Conservation (phyloP, 1,140 invertebrate genomes). For the Hylyphantes graminicola region DNA sequence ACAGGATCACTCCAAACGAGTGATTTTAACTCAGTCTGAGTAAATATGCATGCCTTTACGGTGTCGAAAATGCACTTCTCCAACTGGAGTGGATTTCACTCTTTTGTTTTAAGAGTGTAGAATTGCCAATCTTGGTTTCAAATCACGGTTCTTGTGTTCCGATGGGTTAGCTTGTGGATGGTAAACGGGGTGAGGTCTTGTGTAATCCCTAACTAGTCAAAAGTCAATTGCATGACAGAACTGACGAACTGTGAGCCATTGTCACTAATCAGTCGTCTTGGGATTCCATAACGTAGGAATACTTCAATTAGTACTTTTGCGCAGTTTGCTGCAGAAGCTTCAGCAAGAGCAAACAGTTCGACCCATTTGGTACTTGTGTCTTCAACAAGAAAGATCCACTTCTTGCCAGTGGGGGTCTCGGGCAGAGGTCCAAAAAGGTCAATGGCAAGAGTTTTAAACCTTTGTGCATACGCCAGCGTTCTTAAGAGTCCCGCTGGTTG, state of each 20-base stretch:
- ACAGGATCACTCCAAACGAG: no score
- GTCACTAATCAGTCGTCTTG: conserved; percentile 21
- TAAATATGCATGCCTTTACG: no score
- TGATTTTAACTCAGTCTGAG: no score
- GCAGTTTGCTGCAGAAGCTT: background rate
- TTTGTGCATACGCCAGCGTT: background rate
- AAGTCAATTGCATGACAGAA: conserved; percentile 14
- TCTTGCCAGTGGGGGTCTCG: background rate
- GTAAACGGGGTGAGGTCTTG: conserved; percentile 22
- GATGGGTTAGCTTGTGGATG: conserved; percentile 27
- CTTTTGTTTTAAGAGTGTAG: no score
- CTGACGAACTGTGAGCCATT: conserved; percentile 37
- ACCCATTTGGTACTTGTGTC: background rate
- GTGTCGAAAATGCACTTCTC: no score
- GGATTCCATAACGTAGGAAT: conserved; percentile 28
- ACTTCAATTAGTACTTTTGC: conserved; percentile 29
- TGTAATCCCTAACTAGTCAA: background rate
- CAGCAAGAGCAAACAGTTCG: conserved; percentile 18
- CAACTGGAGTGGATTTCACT: no score
- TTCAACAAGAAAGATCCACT: conserved; percentile 3
- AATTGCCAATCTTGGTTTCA: conserved; percentile 18
- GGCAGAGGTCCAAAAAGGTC: conserved; percentile 11
- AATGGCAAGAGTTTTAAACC: conserved; percentile 5
- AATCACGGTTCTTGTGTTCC: conserved; percentile 14
- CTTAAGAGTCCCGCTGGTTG: background rate